Base-by-base conservation (phyloP, 2,888 invertebrate species). In the Quadroppia sp. region DNA sequence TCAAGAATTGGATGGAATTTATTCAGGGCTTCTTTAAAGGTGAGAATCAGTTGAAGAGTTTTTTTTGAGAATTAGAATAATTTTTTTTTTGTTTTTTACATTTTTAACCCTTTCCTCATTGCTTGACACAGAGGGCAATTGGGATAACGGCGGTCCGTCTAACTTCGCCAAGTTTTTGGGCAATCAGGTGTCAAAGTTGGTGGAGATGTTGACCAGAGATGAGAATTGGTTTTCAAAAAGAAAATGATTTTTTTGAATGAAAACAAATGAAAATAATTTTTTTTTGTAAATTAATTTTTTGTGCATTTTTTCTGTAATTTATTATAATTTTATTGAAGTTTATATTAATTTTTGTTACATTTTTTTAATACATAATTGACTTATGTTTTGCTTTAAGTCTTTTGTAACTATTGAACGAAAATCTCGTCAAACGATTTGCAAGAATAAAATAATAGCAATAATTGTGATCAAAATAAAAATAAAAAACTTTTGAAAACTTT, bases 141-240 rank as follows among this genome's bases (percentile, higher is more conserved):
- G 64, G 64, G 11, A 32, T 40, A 64, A 64, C 36, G 64, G 64
- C 1, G 64, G 64, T 32, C 64, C 64, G n/a, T 1, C 4, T 6
- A 64, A 64, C 30, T 64, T 64, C 7, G 64, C 36, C n/a, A 17
- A 30, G 15, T 64, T 64, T n/a, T 36, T 64, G 32, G 64, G 64
- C n/a, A 64, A 32, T 64, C 64, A 64, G 36, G 36, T 64, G 30
- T 20, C 64, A 20, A 64, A 64, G 36, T 30, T 64, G 64, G 9
- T 64, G 9, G 32, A 64, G 36, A 36, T 64, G 64, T n/a, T 64
- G 7, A 64, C 64, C n/a, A 64, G 64, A 64, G 64, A 64, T 64
- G 64, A 64, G 2, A 20, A 17, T n/a, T 64, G 4, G 4, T 64
- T 36, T 64, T 15, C 7, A 13, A 30, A n/a, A 6, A 61, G n/a